Evolutionary conservation across 2,888 invertebrate genomes (phyloP), one percentile per base, ranked within the genome.

Genomic region (Chelonus formosanus): DNA sequence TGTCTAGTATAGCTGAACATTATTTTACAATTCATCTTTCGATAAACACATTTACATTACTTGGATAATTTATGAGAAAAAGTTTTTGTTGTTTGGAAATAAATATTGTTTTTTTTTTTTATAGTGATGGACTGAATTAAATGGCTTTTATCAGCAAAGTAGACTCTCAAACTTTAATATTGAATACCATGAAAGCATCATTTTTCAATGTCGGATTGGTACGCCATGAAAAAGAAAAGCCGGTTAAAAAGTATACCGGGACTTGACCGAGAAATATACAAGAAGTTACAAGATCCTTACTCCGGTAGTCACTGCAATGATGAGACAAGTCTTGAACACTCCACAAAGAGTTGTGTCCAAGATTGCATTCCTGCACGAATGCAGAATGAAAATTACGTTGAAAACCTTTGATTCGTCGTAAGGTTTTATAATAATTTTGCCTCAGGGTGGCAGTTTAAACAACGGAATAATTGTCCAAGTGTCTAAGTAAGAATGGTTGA

Each of bases 251-350:
- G 67, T 71, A 74, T 2, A 20, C 20, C 20, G 1, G 20, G 20
- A 20, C 20, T 20, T 20, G 20, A 20, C 1, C 20, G 20, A 20
- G 20, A 20, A 20, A 20, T 20, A 75, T 78, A 74, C 71, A 79
- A 79, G 76, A 77, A 79, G 76, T 78, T 79, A 79, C 78, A 77
- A 78, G 77, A 78, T 79, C 76, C 76, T 76, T 76, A 75, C 73
- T 74, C 73, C 20, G 20, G 20, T 68, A 71, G 69, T 71, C 74
- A 74, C 73, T 74, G 74, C 77, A 78, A 79, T 76, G 76, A 75
- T 71, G 73, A 70, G 72, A 74, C 66, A 65, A 65, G 64, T 62
- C 56, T 52, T 40, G 65, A 67, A 55, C 72, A 69, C 67, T 67
- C 64, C 67, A 74, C 72, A 76, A 73, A 78, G 71, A 75, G 76